These are phyloP conservation scores for Dinoponera quadriceps DNA, from an alignment of 1,140 invertebrate genomes.

Conservation along the genomic window DNA sequence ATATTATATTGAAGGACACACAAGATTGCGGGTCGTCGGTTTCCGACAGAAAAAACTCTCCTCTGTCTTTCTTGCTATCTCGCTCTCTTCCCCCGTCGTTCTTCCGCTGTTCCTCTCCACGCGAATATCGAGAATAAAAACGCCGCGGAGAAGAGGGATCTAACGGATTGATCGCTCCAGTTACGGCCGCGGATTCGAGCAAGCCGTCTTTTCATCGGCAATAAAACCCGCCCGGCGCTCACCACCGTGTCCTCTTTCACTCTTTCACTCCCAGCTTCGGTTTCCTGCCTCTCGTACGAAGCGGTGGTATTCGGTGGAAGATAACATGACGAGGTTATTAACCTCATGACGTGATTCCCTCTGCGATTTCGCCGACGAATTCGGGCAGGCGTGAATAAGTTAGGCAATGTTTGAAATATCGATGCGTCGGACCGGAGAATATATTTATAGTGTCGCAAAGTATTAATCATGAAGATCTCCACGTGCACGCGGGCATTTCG, in stretches of 20 bases:
- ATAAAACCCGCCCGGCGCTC: conserved; percentile 49
- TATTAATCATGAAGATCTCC: not conserved
- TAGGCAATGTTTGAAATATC: not conserved
- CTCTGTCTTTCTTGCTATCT: not conserved
- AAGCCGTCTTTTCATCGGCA: conserved; percentile 62
- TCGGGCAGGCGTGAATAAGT: not conserved
- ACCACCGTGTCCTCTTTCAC: conserved; percentile 32
- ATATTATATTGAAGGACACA: conserved; percentile 35
- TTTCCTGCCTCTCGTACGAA: conserved; percentile 4
- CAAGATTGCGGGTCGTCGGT: not conserved
- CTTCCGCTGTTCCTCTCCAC: not conserved
- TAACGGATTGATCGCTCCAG: conserved; percentile 61
- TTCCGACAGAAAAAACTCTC: conserved; percentile 14
- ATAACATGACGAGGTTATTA: conserved; percentile 49
- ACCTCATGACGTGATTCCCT: not conserved
- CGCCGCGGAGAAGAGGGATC: conserved; percentile 52
- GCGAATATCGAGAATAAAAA: conserved; percentile 51
- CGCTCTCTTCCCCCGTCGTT: not conserved
- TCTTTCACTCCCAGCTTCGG: conserved; percentile 38
- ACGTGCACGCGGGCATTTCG: not conserved
- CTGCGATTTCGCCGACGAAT: conserved; percentile 6
- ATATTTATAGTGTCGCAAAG: not conserved
- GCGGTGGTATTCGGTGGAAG: conserved; percentile 10
- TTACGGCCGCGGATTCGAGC: conserved; percentile 38
- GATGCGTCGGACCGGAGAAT: not conserved